phyloP scores from a whole-genome alignment of 2,888 invertebrate genomes.

The Schrankia costaestrigalis region DNA sequence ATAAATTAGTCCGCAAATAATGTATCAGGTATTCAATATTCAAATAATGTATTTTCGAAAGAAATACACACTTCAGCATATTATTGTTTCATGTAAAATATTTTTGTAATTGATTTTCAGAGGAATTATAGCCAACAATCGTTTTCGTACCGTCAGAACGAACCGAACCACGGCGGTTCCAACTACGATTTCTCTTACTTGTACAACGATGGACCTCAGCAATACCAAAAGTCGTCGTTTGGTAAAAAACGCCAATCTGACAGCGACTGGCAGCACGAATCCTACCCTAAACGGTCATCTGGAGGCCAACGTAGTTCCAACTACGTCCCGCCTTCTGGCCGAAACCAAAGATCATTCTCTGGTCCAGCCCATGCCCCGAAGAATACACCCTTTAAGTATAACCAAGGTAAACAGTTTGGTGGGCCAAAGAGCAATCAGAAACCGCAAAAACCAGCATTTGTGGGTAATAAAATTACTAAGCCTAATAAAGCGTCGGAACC shows the following conservation, averaged over 20 bases:
- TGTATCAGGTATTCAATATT: conserved; percentile 7
- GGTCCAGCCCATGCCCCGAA: conserved; percentile 8
- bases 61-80: conserved; percentile 13
- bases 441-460: conserved; percentile 20
- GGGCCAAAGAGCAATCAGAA: conserved; percentile 26
- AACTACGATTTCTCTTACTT: conserved; percentile 36
- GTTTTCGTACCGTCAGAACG: conserved; percentile 34
- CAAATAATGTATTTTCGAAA: conserved; percentile 8
- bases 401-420: conserved; percentile 24
- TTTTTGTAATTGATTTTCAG: conserved; percentile 53
- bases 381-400: conserved; percentile 15
- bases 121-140: conserved; percentile 41
- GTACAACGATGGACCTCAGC: conserved; percentile 36
- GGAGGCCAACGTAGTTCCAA: conserved; percentile 13
- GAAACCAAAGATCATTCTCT: conserved; percentile 12
- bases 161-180: conserved; percentile 20
- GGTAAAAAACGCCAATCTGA: conserved; percentile 42
- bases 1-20: conserved; percentile 7
- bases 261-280: conserved; percentile 36
- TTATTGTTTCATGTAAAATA: conserved; percentile 14
- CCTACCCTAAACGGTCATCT: conserved; percentile 39
- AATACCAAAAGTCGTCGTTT: conserved; percentile 26
- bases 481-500: conserved; percentile 25
- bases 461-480: conserved; percentile 42
- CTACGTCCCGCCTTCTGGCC: conserved; percentile 13